Evolutionary conservation across 2,797 vertebrate genomes (phyloP), one percentile per base, ranked within the genome.

Genomic region (Apogon hyalosoma): DNA sequence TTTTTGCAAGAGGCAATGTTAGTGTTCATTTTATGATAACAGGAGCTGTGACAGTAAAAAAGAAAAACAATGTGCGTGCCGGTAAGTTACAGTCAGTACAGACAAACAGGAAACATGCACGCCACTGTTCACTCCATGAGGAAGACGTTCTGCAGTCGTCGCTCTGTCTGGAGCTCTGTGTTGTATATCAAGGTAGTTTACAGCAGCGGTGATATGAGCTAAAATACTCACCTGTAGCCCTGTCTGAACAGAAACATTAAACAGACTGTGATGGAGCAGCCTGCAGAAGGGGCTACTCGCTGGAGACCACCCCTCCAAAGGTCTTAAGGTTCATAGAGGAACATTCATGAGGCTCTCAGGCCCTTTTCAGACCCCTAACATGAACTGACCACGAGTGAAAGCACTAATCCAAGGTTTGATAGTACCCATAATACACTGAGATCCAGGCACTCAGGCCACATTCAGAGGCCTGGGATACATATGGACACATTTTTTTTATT

Each of bases 201-300:
- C 39, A 73, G 48, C 16, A 11, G 14, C 41, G 36, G 56, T 69
- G 67, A 62, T 73, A 63, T 72, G 55, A 69, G 62, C 56, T 65
- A 53, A 75, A 72, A 70, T 56, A 55, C 60, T 71, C 38, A 57
- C 61, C 72, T 21, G 40, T 36, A 55, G 40, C 15, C 47, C n/a
- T 31, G 65, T 65, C 55, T 65, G 61, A 40, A 40, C 1, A 39
- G 70, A 72, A 68, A 54, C 63, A 80, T 74, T 77, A 71, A 77
- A 70, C 63, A 31, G 74, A 69, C 54, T 74, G 73, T 79, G 65
- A 85, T 83, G 53, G 75, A 86, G 79, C 59, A 51, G 49, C 21
- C 40, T 62, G 70, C 62, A 68, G 59, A 69, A 49, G 62, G 36
- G 61, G 68, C 69, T 55, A 57, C 40, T 61, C 15, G 21, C 56